Conservation (phyloP, 2,113 vertebrate species). For the Pelecanoides urinatrix region DNA sequence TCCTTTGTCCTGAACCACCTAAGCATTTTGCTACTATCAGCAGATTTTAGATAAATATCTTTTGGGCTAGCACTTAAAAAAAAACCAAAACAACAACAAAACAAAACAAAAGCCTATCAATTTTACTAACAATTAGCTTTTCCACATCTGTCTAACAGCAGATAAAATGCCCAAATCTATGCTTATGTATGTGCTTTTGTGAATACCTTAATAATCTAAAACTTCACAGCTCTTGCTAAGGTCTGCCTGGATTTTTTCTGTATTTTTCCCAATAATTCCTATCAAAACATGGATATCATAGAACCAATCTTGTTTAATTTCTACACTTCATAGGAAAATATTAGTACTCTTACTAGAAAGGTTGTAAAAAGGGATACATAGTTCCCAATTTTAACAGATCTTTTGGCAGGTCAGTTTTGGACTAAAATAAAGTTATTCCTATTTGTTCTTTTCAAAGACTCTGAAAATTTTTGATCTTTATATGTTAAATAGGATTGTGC, state of each 20-base stretch:
- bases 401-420: not conserved
- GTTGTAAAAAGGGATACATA: not conserved
- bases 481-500: not conserved
- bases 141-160: not conserved
- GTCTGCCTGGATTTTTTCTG: not conserved
- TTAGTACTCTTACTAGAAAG: not conserved
- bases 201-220: not conserved
- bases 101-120: no score
- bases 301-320: not conserved
- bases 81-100: not conserved
- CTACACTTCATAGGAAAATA: not conserved
- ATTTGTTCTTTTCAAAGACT: not conserved
- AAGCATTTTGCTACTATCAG: not conserved
- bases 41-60: not conserved
- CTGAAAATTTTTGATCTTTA: not conserved
- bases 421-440: not conserved
- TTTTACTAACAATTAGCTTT: not conserved
- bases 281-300: not conserved
- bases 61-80: not conserved
- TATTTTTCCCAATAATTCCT: not conserved
- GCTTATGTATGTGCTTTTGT: not conserved
- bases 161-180: not conserved
- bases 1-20: not conserved
- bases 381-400: not conserved
- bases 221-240: not conserved